Evolutionary conservation across 2,888 invertebrate species (phyloP).

Genomic region (Branchellion lobata): DNA sequence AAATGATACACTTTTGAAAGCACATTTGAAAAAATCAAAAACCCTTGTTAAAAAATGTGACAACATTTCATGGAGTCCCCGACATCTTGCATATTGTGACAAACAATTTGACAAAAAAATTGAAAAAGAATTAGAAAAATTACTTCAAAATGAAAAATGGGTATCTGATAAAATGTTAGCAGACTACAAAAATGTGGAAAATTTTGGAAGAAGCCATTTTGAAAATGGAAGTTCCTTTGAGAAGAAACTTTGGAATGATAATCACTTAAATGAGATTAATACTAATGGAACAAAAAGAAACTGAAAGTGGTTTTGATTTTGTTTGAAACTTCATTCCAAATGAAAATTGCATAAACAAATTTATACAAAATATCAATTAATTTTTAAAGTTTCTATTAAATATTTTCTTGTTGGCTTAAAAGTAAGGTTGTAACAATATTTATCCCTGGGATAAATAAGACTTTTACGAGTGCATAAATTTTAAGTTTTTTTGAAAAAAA

Average conservation of each 20-base stretch:
- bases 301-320: too few relatives aligned
- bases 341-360: too few relatives aligned
- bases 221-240: background rate
- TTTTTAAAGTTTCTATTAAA: too few relatives aligned
- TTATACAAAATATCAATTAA: too few relatives aligned
- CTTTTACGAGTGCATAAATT: too few relatives aligned
- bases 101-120: background rate
- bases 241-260: background rate
- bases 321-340: too few relatives aligned
- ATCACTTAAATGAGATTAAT: background rate
- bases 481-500: too few relatives aligned
- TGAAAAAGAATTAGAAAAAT: background rate
- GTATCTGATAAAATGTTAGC: background rate
- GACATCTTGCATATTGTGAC: constrained; percentile 1
- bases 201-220: background rate
- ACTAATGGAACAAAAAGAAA: background rate
- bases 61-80: background rate
- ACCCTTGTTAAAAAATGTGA: background rate
- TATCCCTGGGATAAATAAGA: too few relatives aligned
- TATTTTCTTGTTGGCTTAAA: too few relatives aligned
- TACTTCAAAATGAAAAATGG: background rate
- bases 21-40: background rate
- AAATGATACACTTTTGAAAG: background rate
- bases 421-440: too few relatives aligned
- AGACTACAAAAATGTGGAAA: background rate